phyloP scores from a whole-genome alignment of 2,113 vertebrate species.

The Sceloporus undulatus region DNA sequence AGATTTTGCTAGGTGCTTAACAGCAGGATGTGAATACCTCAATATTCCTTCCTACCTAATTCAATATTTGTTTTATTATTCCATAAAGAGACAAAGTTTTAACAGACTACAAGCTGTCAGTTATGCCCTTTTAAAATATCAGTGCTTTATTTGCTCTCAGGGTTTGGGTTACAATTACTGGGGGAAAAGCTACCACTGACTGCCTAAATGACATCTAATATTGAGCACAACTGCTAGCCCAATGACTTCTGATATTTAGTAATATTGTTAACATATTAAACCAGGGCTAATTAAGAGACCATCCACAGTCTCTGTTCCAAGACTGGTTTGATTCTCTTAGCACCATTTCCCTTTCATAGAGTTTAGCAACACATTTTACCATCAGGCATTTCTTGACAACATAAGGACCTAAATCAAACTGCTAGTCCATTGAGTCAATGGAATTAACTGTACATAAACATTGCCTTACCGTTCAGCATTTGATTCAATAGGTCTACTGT shows the following conservation, averaged over 20 bases:
- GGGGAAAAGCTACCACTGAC: not conserved
- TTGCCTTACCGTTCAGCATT: too few species aligned
- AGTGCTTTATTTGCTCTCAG: not conserved
- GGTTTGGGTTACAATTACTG: constrained; percentile 5
- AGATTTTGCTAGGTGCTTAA: not conserved
- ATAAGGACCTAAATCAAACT: not conserved
- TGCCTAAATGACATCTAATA: not conserved
- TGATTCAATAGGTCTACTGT: not conserved
- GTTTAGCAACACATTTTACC: not conserved
- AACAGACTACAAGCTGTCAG: not conserved
- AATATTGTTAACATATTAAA: not conserved
- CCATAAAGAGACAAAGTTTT: constrained; percentile 12
- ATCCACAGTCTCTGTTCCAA: not conserved
- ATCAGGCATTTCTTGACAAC: not conserved
- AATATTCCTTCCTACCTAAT: constrained; percentile 7
- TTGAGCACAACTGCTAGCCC: not conserved
- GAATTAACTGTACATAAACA: too few species aligned
- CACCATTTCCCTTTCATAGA: not conserved
- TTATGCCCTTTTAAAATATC: not conserved
- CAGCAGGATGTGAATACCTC: not conserved
- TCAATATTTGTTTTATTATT: not conserved
- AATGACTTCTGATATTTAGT: constrained; percentile 4
- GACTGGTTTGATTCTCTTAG: not conserved
- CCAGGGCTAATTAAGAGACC: not conserved
- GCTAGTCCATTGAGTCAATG: too few species aligned